Conservation (phyloP, 1,140 invertebrate genomes). For the Anastrepha obliqua region DNA sequence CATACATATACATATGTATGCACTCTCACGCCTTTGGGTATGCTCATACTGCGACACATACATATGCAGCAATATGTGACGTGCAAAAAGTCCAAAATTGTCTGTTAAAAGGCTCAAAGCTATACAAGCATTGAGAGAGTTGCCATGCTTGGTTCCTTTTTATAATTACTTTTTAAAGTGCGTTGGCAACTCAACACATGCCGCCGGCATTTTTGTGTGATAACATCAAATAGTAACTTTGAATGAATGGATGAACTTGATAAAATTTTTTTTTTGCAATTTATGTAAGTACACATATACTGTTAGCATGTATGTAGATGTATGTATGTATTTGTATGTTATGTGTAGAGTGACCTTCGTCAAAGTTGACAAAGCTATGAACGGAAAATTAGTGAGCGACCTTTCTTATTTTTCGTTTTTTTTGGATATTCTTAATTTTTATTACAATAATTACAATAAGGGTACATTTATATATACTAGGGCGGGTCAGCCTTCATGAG, state of each 20-base stretch:
- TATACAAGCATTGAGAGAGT: neutral
- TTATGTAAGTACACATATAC: neutral
- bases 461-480: too few species aligned
- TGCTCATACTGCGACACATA: neutral
- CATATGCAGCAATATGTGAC: neutral
- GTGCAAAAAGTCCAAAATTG: constrained; percentile 23
- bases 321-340: neutral
- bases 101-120: constrained; percentile 21
- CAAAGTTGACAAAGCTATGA: neutral
- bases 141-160: neutral
- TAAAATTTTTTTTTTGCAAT: neutral
- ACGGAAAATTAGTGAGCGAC: neutral
- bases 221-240: constrained; percentile 14
- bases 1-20: neutral
- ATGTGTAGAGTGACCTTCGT: neutral
- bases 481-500: too few species aligned
- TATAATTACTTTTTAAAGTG: neutral
- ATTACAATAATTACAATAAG: too few species aligned
- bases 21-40: neutral
- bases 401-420: neutral
- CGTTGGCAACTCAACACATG: constrained; percentile 3
- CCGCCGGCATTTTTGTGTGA: constrained; percentile 11
- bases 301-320: neutral
- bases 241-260: neutral
- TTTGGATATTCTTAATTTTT: too few species aligned